phyloP scores from a whole-genome alignment of 2,797 vertebrate genomes.

The Clamator glandarius region DNA sequence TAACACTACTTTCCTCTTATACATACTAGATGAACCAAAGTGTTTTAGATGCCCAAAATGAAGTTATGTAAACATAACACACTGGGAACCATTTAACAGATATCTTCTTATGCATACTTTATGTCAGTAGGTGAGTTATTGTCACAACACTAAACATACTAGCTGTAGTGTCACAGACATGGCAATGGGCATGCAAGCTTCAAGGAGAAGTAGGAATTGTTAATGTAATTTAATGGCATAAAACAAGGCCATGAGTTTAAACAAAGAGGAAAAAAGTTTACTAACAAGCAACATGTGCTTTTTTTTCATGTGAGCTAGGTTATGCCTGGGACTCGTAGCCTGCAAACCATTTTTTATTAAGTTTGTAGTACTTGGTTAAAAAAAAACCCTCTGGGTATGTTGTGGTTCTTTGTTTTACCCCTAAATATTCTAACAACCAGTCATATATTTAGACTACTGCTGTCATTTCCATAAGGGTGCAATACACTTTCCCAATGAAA shows the following conservation, averaged over 20 bases:
- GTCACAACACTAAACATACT: not conserved
- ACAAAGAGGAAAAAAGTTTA: not conserved
- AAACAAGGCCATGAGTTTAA: not conserved
- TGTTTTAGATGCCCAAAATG: not conserved
- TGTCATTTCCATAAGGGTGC: not conserved
- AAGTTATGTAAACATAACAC: not conserved
- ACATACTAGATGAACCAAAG: not conserved
- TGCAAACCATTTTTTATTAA: not conserved
- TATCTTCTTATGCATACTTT: not conserved
- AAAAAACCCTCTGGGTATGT: not conserved
- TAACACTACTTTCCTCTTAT: not conserved
- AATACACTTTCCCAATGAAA: not conserved
- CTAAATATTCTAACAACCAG: not conserved
- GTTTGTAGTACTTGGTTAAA: not conserved
- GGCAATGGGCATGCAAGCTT: not conserved
- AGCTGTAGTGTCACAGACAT: not conserved
- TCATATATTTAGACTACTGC: not conserved
- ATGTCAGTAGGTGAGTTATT: not conserved
- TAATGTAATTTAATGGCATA: not conserved
- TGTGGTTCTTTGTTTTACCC: not conserved
- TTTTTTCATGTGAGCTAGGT: not conserved
- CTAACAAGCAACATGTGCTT: not conserved
- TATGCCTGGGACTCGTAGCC: not conserved
- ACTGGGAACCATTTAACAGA: not conserved
- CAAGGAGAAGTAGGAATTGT: not conserved